Percentiles rank a stretch among this genome's conserved stretches.
Conservation (phyloP, 2,113 vertebrate genomes). For the Gorilla gorilla region DNA sequence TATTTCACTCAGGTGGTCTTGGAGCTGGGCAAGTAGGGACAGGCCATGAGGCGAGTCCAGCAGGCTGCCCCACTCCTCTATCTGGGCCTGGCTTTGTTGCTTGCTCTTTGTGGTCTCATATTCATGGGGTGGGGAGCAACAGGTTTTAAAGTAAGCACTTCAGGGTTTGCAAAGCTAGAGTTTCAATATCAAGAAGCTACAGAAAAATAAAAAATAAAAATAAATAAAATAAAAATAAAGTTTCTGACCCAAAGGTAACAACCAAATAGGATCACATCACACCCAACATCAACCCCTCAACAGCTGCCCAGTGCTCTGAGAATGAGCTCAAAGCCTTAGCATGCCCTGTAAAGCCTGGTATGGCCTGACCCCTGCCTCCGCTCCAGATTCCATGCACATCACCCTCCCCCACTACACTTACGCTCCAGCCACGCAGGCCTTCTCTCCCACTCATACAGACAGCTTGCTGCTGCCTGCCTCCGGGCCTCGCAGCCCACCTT, state of each 20-base stretch:
- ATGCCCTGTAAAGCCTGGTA: rapidly evolving
- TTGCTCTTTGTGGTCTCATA: not conserved
- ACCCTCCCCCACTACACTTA: rapidly evolving
- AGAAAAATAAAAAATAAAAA: rapidly evolving
- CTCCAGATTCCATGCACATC: rapidly evolving
- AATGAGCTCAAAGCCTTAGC: not conserved
- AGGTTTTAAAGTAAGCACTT: not conserved
- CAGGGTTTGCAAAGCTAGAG: not conserved
- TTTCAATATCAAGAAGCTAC: not conserved
- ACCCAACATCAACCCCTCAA: not conserved
- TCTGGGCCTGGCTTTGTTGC: not conserved
- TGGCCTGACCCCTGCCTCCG: not conserved
- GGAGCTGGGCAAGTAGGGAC: not conserved
- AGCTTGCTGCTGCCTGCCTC: not conserved
- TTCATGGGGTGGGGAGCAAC: rapidly evolving
- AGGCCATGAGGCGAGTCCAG: rapidly evolving
- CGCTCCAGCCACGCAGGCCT: not conserved
- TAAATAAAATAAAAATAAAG: not conserved
- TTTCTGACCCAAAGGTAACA: not conserved
- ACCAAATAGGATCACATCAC: not conserved
- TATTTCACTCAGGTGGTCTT: not conserved
- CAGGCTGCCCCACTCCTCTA: rapidly evolving
- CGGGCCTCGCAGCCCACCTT: not conserved
- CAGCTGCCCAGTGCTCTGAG: not conserved
- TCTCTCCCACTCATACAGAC: not conserved